Conservation (phyloP, 2,797 vertebrate genomes). For the Notoglanidium macrostoma region DNA sequence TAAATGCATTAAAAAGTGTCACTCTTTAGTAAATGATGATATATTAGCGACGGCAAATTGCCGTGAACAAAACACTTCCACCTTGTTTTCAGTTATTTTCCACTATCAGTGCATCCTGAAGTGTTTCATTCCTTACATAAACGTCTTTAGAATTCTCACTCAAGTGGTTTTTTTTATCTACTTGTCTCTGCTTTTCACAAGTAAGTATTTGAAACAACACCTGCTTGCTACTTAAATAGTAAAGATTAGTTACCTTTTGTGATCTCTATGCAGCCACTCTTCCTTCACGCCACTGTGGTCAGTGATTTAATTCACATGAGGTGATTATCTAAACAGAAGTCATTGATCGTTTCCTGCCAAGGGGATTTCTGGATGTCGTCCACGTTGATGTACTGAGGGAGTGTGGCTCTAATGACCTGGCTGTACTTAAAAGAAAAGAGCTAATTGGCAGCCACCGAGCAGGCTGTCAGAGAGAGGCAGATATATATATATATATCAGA, state of each 20-base stretch:
- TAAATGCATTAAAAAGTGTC: too few relatives aligned
- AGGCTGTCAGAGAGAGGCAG: slow-evolving; percentile 67
- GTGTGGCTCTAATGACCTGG: slow-evolving; percentile 56
- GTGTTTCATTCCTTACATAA: neutral
- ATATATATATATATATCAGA: slow-evolving; percentile 15
- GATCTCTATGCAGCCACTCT: too few relatives aligned
- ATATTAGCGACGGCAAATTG: too few relatives aligned
- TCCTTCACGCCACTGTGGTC: neutral
- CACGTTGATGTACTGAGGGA: slow-evolving; percentile 20
- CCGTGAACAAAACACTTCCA: too few relatives aligned
- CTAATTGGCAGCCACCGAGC: slow-evolving; percentile 65
- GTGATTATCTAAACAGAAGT: slow-evolving; percentile 41
- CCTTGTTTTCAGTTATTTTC: too few relatives aligned
- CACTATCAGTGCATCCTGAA: too few relatives aligned
- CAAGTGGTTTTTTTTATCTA: neutral
- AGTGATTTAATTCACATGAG: neutral
- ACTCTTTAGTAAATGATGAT: too few relatives aligned
- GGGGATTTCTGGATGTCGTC: slow-evolving; percentile 19
- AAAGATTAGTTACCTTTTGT: neutral
- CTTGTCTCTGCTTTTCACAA: neutral
- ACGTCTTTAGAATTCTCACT: neutral
- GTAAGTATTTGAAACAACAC: neutral
- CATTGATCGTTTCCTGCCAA: slow-evolving; percentile 25
- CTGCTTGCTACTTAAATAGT: too few relatives aligned
- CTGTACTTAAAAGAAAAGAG: slow-evolving; percentile 63